phyloP scores from a whole-genome alignment of 2,113 vertebrate genomes.

The Sinosuthora webbiana region DNA sequence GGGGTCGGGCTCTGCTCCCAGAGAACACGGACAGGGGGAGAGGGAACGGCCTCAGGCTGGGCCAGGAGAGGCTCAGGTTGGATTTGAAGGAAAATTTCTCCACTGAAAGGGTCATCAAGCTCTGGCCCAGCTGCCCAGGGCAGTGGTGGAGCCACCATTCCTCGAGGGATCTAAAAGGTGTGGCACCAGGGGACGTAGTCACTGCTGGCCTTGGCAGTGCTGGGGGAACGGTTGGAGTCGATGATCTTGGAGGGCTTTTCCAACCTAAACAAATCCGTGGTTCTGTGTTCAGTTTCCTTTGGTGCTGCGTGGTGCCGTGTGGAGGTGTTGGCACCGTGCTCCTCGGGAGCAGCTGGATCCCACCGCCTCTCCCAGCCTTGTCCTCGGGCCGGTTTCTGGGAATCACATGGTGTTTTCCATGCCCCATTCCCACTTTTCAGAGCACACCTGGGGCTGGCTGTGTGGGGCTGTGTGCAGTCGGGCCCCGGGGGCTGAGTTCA shows the following conservation, averaged over 20 bases:
- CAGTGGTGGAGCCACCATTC: accelerated
- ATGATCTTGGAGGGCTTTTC: not conserved
- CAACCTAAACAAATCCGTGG: not conserved
- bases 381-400: not conserved
- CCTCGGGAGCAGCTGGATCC: not conserved
- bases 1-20: not conserved
- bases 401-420: not conserved
- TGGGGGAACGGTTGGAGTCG: not conserved
- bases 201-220: not conserved
- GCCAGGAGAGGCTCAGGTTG: accelerated
- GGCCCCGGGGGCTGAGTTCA: not conserved
- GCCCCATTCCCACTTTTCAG: not conserved
- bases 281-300: not conserved
- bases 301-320: not conserved
- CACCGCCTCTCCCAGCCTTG: not conserved
- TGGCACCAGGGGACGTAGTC: not conserved
- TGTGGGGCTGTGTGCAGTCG: not conserved
- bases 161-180: not conserved
- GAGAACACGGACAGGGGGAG: not conserved
- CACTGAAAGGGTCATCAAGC: not conserved
- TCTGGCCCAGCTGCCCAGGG: not conserved
- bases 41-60: not conserved
- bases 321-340: not conserved
- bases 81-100: not conserved
- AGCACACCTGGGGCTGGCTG: not conserved